Conservation (phyloP, 2,113 vertebrate species). For the Panthera uncia region DNA sequence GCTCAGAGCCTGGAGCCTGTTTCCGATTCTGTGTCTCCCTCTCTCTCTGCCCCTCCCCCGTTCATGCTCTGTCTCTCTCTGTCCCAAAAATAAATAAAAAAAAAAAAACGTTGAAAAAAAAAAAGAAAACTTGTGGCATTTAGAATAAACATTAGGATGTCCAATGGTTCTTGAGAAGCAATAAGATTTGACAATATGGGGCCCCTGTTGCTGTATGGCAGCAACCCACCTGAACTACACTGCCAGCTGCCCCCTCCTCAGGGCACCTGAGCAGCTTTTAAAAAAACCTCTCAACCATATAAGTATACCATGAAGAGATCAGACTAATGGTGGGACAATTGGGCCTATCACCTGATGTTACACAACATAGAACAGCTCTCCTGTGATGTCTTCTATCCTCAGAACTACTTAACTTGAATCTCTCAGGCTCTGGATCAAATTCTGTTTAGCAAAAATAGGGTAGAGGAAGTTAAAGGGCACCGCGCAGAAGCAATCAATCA, state of each 20-base stretch:
- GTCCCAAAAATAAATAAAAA: too few species aligned
- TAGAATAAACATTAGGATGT: background rate
- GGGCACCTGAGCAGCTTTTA: background rate
- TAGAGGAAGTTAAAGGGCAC: constrained; percentile 1
- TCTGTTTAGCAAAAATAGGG: background rate
- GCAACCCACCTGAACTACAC: background rate
- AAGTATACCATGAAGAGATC: background rate
- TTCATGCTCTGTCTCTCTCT: too few species aligned
- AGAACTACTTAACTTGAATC: background rate
- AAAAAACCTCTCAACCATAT: background rate
- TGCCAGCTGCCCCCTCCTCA: background rate
- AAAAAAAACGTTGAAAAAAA: too few species aligned
- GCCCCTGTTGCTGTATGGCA: background rate
- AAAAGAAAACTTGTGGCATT: constrained; percentile 21
- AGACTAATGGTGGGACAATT: background rate
- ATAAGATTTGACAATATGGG: background rate
- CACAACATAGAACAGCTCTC: background rate
- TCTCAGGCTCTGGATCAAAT: constrained; percentile 10
- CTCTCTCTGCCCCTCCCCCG: too few species aligned
- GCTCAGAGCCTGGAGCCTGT: too few species aligned
- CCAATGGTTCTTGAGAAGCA: background rate
- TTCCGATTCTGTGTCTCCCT: too few species aligned
- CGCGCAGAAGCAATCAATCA: background rate
- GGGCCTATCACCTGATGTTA: background rate
- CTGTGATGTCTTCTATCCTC: background rate